Conservation (phyloP, 2,797 vertebrate species). For the Helarctos malayanus region DNA sequence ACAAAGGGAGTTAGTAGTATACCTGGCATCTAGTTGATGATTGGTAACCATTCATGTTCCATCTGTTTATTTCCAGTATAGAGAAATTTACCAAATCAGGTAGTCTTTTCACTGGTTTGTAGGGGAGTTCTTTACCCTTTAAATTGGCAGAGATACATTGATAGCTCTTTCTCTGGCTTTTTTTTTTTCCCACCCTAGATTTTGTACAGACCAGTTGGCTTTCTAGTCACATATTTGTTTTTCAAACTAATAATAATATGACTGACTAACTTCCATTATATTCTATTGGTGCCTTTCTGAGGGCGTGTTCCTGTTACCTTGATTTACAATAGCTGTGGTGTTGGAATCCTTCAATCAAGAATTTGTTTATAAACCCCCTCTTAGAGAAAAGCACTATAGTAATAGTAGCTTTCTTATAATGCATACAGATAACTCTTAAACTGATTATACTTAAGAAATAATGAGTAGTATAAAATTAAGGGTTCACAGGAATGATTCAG, state of each 20-base stretch:
- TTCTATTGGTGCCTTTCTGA: slow-evolving; percentile 1
- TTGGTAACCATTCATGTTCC: background rate
- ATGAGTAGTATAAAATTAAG: background rate
- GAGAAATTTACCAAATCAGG: background rate
- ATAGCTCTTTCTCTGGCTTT: background rate
- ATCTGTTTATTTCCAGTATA: background rate
- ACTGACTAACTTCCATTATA: background rate
- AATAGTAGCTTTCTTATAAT: background rate
- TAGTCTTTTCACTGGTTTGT: background rate
- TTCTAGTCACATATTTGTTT: background rate
- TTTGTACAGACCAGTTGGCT: background rate
- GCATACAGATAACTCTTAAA: background rate
- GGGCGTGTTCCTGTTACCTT: background rate
- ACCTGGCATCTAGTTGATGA: background rate
- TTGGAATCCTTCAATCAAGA: slow-evolving; percentile 20
- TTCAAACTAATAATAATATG: background rate
- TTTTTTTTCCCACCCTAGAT: background rate
- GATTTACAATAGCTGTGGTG: background rate
- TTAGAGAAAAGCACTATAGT: background rate
- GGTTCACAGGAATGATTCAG: background rate
- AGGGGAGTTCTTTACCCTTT: background rate
- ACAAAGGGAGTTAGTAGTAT: background rate
- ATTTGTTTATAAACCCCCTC: slow-evolving; percentile 32
- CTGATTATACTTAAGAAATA: background rate
- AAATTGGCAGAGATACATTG: background rate